Evolutionary conservation across 2,888 invertebrate species (phyloP), one percentile per base, ranked within the genome.

Genomic region (Diabrotica balteata): DNA sequence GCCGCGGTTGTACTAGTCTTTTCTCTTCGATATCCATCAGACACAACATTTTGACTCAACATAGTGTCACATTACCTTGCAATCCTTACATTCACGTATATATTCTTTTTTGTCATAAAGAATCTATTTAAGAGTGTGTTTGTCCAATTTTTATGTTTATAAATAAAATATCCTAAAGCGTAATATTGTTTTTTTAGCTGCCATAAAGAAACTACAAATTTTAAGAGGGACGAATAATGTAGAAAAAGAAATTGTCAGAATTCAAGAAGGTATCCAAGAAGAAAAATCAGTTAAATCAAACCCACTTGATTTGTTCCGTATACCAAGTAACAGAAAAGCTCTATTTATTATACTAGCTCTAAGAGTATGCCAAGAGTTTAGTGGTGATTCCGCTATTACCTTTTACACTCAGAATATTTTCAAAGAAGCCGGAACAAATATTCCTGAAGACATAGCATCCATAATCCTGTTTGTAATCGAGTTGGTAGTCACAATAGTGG

Each of bases 351-450:
- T 88, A 63, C 79, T 90, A 51, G 86, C 88, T 8, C 83, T 92
- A 6, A 84, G 87, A 79, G 79, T 85, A 2, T 84, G 87, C 46
- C 88, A 88, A 65, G 82, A 84, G 68, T 74, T 90, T 52, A 88
- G 88, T 75, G 90, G 90, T 2, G 88, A 88, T 61, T 88, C 88
- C 46, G 89, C 89, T 0, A 87, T 90, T 6, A 86, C 89, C 0
- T 88, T 89, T 5, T 90, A 90, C 76, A 86, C 89, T 0, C 88
- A 90, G 71, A 83, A 84, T 0, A 83, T 86, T 11, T 81, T 86
- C 46, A 76, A 83, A 17, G 84, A 84, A 49, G 79, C 84, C 0
- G 83, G 81, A 4, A 81, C 81, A 46, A 81, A 83, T 69, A 77
- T 86, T 11, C 85, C 86, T 2, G 83, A 86, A 8, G 77, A 78